phyloP scores from a whole-genome alignment of 2,888 invertebrate species.

The Dryococelus australis region DNA sequence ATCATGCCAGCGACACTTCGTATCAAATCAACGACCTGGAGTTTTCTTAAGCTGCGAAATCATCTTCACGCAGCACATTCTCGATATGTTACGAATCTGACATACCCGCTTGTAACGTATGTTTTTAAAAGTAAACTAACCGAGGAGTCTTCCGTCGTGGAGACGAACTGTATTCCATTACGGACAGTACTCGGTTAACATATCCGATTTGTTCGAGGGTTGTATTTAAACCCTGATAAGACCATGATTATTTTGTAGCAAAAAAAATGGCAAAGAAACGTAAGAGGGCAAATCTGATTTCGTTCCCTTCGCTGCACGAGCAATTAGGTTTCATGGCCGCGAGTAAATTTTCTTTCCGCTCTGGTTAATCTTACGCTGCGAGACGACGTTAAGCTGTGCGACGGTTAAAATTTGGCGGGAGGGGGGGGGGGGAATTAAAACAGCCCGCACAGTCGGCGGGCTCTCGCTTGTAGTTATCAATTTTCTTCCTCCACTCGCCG shows the following conservation, averaged over 20 bases:
- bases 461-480: background rate
- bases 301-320: background rate
- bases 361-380: background rate
- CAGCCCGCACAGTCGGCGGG: background rate
- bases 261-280: background rate
- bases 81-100: too few species aligned
- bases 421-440: background rate
- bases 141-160: too few species aligned
- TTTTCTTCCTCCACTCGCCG: background rate
- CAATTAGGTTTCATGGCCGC: conserved; percentile 16
- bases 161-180: too few species aligned
- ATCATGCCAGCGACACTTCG: too few species aligned
- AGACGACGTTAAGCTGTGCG: background rate
- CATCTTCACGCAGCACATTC: too few species aligned
- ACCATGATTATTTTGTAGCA: background rate
- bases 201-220: too few species aligned
- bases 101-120: too few species aligned
- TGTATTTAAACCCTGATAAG: background rate
- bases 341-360: conserved; percentile 16
- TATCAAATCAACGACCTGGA: too few species aligned
- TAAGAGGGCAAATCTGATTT: background rate
- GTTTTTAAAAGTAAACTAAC: too few species aligned
- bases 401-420: background rate
- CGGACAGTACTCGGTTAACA: too few species aligned
- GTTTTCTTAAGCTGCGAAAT: too few species aligned